Evolutionary conservation across 2,888 invertebrate genomes (phyloP), one percentile per base, ranked within the genome.

Genomic region (Tiliacea citrago): DNA sequence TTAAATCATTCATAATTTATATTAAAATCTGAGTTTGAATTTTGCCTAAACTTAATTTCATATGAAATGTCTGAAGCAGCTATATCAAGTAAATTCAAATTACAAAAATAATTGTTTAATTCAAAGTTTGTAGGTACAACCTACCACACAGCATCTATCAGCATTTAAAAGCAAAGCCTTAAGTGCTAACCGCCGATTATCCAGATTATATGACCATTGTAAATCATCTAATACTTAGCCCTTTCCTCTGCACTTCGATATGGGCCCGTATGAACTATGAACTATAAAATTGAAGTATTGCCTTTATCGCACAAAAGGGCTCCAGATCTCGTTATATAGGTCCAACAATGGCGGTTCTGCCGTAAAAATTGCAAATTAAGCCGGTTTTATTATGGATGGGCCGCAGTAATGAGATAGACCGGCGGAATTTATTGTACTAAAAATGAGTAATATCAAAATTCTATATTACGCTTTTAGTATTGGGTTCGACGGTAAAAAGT

Each of bases 241-340:
- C 91, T 90, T 91, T 93, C 90, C 91, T 91, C 67, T 90, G 84
- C 83, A 79, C 81, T 89, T 89, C 89, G 88, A 88, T 84, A 90
- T 88, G 88, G 87, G 88, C 88, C 88, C 82, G 86, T 90, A 90
- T 94, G 95, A 95, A 95, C 95, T 95, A 96, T 94, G 95, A 94
- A 94, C 96, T 94, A 95, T 95, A 96, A 96, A 95, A 93, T 95
- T 96, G 95, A 96, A 94, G 95, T 91, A 95, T 94, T 91, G 92
- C 93, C 87, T 91, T 91, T 92, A 93, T 92, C 90, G 91, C 88
- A 94, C 91, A 94, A 94, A 95, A 93, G 93, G 93, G 91, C 89
- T 89, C 85, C 90, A 92, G 93, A 94, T 94, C 93, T 93, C 91
- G 91, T 93, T 93, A 92, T 89, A 83, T 88, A 84, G 91, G 83